These are phyloP conservation scores for Carassius gibelio DNA, from an alignment of 2,113 vertebrate genomes.

Conservation along the genomic window DNA sequence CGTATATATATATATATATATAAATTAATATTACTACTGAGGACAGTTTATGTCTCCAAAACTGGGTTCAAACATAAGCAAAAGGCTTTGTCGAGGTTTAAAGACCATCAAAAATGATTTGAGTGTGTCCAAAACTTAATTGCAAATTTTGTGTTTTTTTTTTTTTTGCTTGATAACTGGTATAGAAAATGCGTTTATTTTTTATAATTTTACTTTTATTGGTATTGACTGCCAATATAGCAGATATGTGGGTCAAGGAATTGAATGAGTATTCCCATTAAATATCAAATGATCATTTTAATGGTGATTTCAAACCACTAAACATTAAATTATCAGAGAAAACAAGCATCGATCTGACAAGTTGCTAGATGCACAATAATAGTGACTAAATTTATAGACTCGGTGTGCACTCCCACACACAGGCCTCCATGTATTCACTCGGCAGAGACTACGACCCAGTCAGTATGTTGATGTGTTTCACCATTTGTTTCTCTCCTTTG, in stretches of 20 bases:
- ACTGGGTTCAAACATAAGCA: no score
- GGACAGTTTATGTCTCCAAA: no score
- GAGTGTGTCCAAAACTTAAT: background rate
- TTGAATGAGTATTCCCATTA: background rate
- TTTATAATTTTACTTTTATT: background rate
- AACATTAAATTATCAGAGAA: background rate
- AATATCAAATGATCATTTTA: background rate
- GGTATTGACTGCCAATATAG: background rate
- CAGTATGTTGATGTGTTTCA: conserved; percentile 24
- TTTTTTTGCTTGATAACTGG: background rate
- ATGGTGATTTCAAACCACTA: background rate
- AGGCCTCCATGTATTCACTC: background rate
- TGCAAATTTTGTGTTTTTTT: background rate
- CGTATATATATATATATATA: no score
- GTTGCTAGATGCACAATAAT: background rate
- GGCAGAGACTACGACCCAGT: conserved; percentile 9
- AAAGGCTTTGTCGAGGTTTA: no score
- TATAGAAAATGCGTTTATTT: background rate
- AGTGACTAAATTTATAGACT: background rate
- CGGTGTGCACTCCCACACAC: background rate
- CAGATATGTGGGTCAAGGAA: background rate
- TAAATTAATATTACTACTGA: no score
- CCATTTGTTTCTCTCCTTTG: conserved; percentile 25
- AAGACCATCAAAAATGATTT: background rate
- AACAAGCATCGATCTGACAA: background rate